Evolutionary conservation across 2,113 vertebrate genomes (phyloP).

Genomic region (Lepus americanus): DNA sequence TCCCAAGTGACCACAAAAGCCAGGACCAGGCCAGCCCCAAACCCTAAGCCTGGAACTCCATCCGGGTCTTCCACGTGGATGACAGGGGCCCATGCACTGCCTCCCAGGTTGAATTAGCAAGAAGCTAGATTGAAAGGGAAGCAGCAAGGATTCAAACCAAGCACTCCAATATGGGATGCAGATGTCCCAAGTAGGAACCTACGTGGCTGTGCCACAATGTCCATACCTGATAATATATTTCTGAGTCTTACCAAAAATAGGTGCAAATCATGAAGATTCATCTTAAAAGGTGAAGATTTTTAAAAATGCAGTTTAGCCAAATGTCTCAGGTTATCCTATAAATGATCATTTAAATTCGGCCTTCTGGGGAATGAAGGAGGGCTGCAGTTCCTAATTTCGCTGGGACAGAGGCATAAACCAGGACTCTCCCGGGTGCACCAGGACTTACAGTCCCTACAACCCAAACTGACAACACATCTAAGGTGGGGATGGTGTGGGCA

Average conservation of each 20-base stretch:
- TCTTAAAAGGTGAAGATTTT: not conserved
- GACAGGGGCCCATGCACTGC: no score
- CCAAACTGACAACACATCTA: not conserved
- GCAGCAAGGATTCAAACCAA: no score
- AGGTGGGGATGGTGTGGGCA: not conserved
- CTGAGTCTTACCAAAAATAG: slow-evolving; percentile 41
- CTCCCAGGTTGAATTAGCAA: no score
- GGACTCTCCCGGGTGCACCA: not conserved
- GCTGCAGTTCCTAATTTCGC: not conserved
- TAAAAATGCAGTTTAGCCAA: not conserved
- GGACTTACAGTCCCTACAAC: not conserved
- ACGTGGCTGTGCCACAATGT: no score
- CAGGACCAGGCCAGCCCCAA: no score
- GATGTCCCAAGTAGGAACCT: no score
- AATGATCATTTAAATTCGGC: slow-evolving; percentile 11
- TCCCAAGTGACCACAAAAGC: no score
- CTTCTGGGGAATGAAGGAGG: not conserved
- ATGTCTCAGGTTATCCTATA: not conserved
- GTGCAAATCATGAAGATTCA: not conserved
- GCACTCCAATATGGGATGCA: no score
- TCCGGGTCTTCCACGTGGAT: no score
- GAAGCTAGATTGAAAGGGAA: no score
- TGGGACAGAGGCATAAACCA: not conserved
- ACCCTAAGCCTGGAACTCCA: no score
- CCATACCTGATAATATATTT: not conserved